phyloP scores from a whole-genome alignment of 2,113 vertebrate species.

The Mungos mungo region DNA sequence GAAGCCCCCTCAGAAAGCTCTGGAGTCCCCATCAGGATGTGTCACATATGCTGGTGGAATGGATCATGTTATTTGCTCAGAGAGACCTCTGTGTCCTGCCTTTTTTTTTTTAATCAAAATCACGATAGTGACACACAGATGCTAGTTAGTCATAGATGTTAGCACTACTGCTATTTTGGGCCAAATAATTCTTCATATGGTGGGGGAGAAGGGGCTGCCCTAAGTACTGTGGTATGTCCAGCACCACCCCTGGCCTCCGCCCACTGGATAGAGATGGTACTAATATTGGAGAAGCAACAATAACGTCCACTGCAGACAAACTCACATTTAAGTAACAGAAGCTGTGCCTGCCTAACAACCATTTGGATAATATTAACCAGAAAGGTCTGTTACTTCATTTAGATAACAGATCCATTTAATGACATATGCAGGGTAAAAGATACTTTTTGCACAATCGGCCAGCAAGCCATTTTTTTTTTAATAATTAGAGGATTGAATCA shows the following conservation, averaged over 20 bases:
- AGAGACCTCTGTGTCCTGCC: not conserved
- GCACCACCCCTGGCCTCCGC: not conserved
- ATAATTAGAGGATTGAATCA: not conserved
- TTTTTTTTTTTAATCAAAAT: not conserved
- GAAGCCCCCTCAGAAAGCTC: not conserved
- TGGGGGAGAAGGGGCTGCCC: no score
- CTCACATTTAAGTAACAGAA: not conserved
- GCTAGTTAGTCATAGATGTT: not conserved
- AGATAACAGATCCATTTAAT: conserved; percentile 14
- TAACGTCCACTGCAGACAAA: not conserved
- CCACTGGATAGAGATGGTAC: not conserved
- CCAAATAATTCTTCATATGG: not conserved
- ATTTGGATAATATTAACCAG: not conserved
- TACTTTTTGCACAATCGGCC: not conserved
- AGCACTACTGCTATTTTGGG: not conserved
- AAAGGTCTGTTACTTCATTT: not conserved
- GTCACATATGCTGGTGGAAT: not conserved
- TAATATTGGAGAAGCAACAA: not conserved
- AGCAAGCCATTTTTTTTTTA: not conserved
- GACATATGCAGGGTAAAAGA: not conserved
- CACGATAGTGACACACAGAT: not conserved
- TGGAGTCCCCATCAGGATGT: not conserved
- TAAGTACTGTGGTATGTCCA: not conserved
- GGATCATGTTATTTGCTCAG: not conserved
- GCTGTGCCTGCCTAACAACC: not conserved